A percentile compares a stretch with the other conserved stretches of the same genome.
These are phyloP conservation scores for Xylocopa sonorina DNA, from an alignment of 1,140 invertebrate genomes.

Conservation along the genomic window DNA sequence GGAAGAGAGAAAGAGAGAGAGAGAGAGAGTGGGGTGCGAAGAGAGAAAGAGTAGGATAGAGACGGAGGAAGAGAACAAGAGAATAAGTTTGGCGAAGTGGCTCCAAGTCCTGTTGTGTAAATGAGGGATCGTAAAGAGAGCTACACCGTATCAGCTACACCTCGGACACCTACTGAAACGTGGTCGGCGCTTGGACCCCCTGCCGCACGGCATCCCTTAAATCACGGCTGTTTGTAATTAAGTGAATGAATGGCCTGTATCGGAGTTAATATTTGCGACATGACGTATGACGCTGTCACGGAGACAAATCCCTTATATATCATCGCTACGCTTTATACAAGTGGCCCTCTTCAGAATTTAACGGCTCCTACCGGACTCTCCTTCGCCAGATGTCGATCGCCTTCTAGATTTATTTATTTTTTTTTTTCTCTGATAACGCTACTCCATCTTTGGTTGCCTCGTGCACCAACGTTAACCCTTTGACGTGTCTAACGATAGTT, in stretches of 20 bases:
- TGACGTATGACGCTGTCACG: constrained; percentile 80
- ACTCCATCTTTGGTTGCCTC: no score
- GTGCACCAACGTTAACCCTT: no score
- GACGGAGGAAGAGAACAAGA: constrained; percentile 9
- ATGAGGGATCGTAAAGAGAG: constrained; percentile 80
- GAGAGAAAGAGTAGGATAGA: not conserved
- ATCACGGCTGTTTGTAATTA: constrained; percentile 83
- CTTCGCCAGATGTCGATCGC: constrained; percentile 16
- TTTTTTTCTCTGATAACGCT: no score
- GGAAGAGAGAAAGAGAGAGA: not conserved
- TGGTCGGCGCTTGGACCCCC: constrained; percentile 75
- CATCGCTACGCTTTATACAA: constrained; percentile 75
- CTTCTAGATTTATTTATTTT: not conserved
- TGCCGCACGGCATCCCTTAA: constrained; percentile 78
- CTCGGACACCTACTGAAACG: constrained; percentile 76
- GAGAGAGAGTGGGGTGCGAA: not conserved
- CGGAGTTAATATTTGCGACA: constrained; percentile 83
- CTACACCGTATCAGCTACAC: constrained; percentile 70
- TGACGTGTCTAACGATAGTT: no score
- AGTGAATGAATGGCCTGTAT: constrained; percentile 83
- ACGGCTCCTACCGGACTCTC: constrained; percentile 16
- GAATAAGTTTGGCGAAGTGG: constrained; percentile 73
- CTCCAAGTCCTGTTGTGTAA: constrained; percentile 76
- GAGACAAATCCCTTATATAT: constrained; percentile 83
- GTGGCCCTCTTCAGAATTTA: constrained; percentile 43